Percentiles rank a stretch among this genome's conserved stretches.
These are phyloP conservation scores for Lepidotrigona ventralis DNA, from an alignment of 1,140 invertebrate species.

Conservation along the genomic window DNA sequence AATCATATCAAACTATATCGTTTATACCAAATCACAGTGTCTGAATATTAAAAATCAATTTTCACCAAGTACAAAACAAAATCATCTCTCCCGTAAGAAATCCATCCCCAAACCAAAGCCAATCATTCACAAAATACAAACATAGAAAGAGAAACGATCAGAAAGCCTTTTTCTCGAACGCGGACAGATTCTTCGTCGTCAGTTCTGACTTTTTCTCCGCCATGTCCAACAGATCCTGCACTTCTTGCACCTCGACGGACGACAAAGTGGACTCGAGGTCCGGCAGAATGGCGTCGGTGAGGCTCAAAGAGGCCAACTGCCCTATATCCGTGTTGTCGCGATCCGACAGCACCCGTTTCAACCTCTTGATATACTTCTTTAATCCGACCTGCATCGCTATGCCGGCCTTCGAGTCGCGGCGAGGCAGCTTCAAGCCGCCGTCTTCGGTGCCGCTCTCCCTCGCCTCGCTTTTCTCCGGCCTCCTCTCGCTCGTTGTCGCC, in stretches of 20 bases:
- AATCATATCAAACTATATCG: neutral
- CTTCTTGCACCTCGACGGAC: conserved; percentile 51
- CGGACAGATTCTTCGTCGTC: neutral
- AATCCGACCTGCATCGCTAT: conserved; percentile 58
- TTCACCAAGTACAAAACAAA: neutral
- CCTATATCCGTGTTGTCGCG: conserved; percentile 35
- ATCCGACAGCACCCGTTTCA: conserved; percentile 55
- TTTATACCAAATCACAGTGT: neutral
- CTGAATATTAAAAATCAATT: neutral
- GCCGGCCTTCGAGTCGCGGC: conserved; percentile 55
- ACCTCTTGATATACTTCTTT: conserved; percentile 61
- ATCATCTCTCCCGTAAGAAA: neutral
- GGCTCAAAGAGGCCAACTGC: conserved; percentile 58
- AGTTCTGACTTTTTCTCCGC: conserved; percentile 51
- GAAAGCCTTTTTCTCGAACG: neutral
- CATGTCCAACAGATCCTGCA: conserved; percentile 53
- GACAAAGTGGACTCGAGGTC: conserved; percentile 44
- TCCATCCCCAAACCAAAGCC: neutral
- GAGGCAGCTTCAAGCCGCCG: conserved; percentile 37
- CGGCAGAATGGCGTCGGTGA: conserved; percentile 62
- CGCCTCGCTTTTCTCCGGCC: neutral
- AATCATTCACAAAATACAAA: neutral
- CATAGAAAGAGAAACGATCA: neutral
- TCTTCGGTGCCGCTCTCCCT: neutral
- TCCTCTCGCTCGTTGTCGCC: neutral